Base-by-base conservation (phyloP, 1,140 invertebrate genomes). In the Plodia interpunctella region DNA sequence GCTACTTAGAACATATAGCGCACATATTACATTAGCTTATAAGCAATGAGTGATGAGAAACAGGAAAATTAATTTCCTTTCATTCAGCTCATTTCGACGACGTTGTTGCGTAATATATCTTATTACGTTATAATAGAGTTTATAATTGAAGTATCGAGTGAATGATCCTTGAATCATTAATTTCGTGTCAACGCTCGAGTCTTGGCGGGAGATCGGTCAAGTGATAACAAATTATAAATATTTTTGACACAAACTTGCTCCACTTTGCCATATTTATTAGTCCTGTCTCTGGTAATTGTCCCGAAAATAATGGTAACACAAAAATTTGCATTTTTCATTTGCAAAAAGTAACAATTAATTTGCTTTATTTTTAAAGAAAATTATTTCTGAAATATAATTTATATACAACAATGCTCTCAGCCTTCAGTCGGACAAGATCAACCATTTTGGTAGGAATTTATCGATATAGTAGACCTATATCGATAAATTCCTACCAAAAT, bases 231-330 rank as follows among this genome's bases (percentile, higher is more conserved):
- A 44, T 44, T 44, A 44, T 44, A 17, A 44, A 15, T 15, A 44
- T 44, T 44, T 44, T 44, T 44, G 38, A 44, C 38, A 15, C 38
- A 44, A 44, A 44, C 38, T 44, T 44, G 38, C 38, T 44, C 10
- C n/a, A 17, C 2, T 44, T 44, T 17, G 38, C 13, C n/a, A 44
- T 44, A 44, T 44, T 44, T 44, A 44, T 44, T 32, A 32, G 30
- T 4, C 11, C 30, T 11, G 8, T 32, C 30, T 32, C 30, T 32
- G 30, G 4, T 32, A 9, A 1, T 25, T 25, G 21, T 25, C 21
- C 6, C 21, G 6, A 25, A 25, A 25, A 25, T 25, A 25, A 25
- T n/a, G n/a, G n/a, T n/a, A n/a, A n/a, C n/a, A n/a, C n/a, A n/a
- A n/a, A n/a, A n/a, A n/a, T n/a, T 25, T 25, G 21, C 21, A 25